Evolutionary conservation across 2,113 vertebrate genomes (phyloP).

Genomic region (Coryphaenoides rupestris): DNA sequence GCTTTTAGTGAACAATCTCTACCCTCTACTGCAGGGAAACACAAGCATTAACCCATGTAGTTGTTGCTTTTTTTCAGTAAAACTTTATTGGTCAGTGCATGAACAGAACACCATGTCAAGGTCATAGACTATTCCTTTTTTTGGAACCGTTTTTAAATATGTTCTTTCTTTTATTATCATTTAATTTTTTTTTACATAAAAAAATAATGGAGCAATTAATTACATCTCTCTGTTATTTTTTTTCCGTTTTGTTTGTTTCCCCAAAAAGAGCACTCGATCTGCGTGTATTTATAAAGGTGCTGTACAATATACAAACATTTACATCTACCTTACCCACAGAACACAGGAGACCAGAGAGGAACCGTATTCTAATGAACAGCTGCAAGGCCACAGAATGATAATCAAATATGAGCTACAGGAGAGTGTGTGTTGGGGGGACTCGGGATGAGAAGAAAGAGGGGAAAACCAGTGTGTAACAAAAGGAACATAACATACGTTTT

Average conservation of each 20-base stretch:
- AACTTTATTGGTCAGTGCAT: slow-evolving; percentile 74
- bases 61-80: slow-evolving; percentile 38
- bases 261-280: slow-evolving; percentile 65
- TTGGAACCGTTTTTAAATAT: slow-evolving; percentile 61
- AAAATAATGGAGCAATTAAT: slow-evolving; percentile 95
- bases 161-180: slow-evolving; percentile 44
- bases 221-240: slow-evolving; percentile 75
- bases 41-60: neutral
- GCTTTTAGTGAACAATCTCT: too few relatives aligned
- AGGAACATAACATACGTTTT: too few relatives aligned
- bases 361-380: slow-evolving; percentile 70
- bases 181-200: slow-evolving; percentile 87
- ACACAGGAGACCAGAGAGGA: slow-evolving; percentile 68
- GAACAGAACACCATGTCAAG: slow-evolving; percentile 74
- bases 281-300: slow-evolving; percentile 92
- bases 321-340: slow-evolving; percentile 83
- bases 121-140: slow-evolving; percentile 59
- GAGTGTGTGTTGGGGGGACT: slow-evolving; percentile 38
- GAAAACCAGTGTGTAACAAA: too few relatives aligned
- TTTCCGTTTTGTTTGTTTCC: slow-evolving; percentile 35
- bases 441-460: slow-evolving; percentile 15
- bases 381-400: slow-evolving; percentile 83
- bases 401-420: slow-evolving; percentile 40
- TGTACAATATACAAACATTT: slow-evolving; percentile 99
- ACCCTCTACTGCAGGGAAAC: too few relatives aligned